Percentiles rank a stretch among this genome's conserved stretches.
Evolutionary conservation across 2,113 vertebrate species (phyloP).

Genomic region (Otocyon megalotis): DNA sequence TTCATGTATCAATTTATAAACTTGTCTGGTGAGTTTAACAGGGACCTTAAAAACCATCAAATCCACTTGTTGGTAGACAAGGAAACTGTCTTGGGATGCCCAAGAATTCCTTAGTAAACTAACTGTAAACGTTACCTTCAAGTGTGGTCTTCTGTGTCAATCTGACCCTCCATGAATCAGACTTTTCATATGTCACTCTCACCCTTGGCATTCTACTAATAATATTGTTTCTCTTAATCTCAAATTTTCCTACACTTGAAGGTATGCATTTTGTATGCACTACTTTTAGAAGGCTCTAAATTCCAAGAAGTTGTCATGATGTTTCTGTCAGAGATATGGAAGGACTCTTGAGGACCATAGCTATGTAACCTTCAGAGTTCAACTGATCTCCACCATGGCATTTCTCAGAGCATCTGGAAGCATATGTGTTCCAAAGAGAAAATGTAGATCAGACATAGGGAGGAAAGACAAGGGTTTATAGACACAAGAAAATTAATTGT

Average conservation of each 20-base stretch:
- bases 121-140: background rate
- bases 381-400: background rate
- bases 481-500: background rate
- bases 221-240: background rate
- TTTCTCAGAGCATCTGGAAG: background rate
- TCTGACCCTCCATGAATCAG: background rate
- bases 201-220: background rate
- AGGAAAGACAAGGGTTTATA: background rate
- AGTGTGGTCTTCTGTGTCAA: background rate
- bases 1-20: background rate
- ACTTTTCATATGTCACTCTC: background rate
- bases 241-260: background rate
- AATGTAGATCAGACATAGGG: background rate
- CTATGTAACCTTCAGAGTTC: background rate
- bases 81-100: background rate
- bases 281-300: background rate
- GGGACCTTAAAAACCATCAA: background rate
- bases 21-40: background rate
- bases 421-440: background rate
- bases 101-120: background rate
- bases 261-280: background rate
- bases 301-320: background rate
- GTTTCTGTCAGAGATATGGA: background rate
- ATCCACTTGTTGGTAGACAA: background rate
- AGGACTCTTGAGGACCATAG: background rate